These are phyloP conservation scores for Ceyx cyanopectus DNA, from an alignment of 2,113 vertebrate genomes.

Conservation along the genomic window DNA sequence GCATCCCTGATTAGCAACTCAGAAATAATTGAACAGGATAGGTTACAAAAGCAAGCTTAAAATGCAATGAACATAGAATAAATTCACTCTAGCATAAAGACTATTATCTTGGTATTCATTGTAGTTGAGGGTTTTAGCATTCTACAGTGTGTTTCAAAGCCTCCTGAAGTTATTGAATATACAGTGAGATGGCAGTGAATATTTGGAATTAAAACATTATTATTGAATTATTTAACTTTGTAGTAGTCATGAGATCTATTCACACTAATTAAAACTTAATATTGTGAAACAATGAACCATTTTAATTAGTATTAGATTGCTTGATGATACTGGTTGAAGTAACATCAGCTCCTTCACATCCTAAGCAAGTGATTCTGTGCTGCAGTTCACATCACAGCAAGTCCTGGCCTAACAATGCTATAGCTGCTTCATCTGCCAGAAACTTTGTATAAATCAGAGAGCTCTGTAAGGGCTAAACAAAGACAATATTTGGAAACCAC, in stretches of 20 bases:
- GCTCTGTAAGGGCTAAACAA: neutral
- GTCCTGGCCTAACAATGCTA: neutral
- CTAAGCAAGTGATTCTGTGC: neutral
- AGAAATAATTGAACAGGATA: slow-evolving; percentile 15
- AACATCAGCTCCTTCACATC: neutral
- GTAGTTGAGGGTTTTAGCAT: neutral
- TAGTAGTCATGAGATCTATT: neutral
- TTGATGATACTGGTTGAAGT: neutral
- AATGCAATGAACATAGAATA: neutral
- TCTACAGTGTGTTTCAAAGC: neutral
- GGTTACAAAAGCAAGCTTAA: neutral
- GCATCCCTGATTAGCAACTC: neutral
- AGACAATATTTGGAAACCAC: neutral
- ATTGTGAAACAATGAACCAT: neutral
- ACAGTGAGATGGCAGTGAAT: neutral
- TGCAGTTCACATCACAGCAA: neutral
- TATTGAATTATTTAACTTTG: slow-evolving; percentile 12
- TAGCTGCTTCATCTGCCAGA: neutral
- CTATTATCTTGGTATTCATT: neutral
- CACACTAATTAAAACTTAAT: slow-evolving; percentile 22
- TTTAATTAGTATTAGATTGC: slow-evolving; percentile 30
- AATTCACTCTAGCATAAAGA: neutral
- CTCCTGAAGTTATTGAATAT: neutral
- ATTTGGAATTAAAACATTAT: neutral
- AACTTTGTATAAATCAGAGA: neutral